phyloP scores from a whole-genome alignment of 2,113 vertebrate genomes.

The Dasyprocta punctata region DNA sequence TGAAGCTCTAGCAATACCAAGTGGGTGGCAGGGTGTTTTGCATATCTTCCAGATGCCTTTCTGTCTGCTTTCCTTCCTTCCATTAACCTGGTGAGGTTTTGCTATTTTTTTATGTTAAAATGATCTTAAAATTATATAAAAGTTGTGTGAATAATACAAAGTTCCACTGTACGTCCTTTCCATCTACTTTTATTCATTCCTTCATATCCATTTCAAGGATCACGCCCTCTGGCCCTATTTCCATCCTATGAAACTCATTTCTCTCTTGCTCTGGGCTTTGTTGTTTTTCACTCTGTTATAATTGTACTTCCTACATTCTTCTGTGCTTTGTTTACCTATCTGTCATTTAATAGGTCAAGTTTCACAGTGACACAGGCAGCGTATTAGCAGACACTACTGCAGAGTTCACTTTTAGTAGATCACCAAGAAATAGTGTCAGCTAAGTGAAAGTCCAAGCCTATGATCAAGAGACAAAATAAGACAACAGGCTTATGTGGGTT shows the following conservation, averaged over 20 bases:
- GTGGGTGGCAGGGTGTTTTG: not conserved
- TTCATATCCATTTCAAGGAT: not conserved
- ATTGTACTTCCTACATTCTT: not conserved
- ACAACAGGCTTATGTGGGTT: not conserved
- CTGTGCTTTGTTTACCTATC: not conserved
- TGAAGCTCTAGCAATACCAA: no score
- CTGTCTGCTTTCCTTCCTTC: not conserved
- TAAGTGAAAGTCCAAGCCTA: not conserved
- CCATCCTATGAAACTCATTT: not conserved
- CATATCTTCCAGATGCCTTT: not conserved
- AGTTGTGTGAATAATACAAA: not conserved
- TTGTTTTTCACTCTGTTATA: not conserved
- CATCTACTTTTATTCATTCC: not conserved
- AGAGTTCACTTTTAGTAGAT: not conserved
- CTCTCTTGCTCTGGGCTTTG: not conserved
- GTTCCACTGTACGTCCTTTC: not conserved
- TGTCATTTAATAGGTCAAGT: not conserved
- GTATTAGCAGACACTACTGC: not conserved
- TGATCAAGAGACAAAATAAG: not conserved
- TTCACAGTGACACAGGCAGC: not conserved
- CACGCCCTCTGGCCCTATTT: not conserved
- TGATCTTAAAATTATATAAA: constrained; percentile 31
- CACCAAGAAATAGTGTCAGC: not conserved
- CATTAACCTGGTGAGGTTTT: not conserved
- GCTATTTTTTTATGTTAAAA: not conserved